These are phyloP conservation scores for Halictus rubicundus DNA, from an alignment of 1,140 invertebrate species.

Conservation along the genomic window DNA sequence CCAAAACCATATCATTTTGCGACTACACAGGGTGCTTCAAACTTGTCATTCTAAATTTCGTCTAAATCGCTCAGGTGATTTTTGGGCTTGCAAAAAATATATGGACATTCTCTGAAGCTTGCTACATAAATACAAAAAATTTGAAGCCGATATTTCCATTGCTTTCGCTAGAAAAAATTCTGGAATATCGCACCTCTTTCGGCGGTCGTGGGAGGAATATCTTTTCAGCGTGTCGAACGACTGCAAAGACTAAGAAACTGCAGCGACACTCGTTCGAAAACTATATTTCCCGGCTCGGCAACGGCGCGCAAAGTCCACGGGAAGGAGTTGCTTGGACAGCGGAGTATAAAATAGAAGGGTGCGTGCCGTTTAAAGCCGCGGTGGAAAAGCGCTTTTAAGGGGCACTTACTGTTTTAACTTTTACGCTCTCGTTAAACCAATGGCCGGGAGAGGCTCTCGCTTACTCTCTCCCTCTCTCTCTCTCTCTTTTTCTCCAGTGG, in stretches of 20 bases:
- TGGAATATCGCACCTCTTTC: too few relatives aligned
- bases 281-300: background rate
- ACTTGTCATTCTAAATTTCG: too few relatives aligned
- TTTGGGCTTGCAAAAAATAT: too few relatives aligned
- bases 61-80: too few relatives aligned
- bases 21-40: too few relatives aligned
- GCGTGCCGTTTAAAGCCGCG: slow-evolving; percentile 66
- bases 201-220: too few relatives aligned
- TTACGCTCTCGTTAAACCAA: slow-evolving; percentile 73
- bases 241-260: background rate
- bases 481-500: slow-evolving; percentile 50
- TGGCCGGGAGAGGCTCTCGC: slow-evolving; percentile 47
- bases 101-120: too few relatives aligned
- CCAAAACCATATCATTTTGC: too few relatives aligned
- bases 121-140: too few relatives aligned
- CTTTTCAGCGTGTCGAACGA: background rate
- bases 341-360: slow-evolving; percentile 56
- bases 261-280: background rate
- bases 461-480: slow-evolving; percentile 33
- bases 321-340: slow-evolving; percentile 5
- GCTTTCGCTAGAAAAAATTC: too few relatives aligned
- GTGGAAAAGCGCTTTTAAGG: slow-evolving; percentile 58
- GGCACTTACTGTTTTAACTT: slow-evolving; percentile 71
- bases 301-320: background rate
- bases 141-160: too few relatives aligned